Conservation (phyloP, 1,140 invertebrate genomes). For the Apis dorsata region DNA sequence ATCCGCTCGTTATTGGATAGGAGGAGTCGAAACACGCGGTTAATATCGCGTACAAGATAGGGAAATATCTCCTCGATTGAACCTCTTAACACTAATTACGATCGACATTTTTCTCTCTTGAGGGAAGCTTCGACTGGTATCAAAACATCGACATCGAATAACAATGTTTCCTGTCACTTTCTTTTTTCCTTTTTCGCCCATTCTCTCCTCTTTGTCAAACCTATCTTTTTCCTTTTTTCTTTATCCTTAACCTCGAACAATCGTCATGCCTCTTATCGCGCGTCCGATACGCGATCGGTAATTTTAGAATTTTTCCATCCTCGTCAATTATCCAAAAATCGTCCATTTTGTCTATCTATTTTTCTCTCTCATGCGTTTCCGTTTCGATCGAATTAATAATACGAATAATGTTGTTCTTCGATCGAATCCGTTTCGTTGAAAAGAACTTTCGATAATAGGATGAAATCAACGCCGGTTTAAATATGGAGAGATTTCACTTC, state of each 20-base stretch:
- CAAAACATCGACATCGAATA: neutral
- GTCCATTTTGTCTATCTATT: no score
- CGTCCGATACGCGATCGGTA: neutral
- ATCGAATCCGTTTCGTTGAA: no score
- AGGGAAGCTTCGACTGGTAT: neutral
- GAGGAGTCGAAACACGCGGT: slow-evolving; percentile 30
- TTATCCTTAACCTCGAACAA: neutral
- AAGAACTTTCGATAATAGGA: no score
- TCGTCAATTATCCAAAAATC: neutral
- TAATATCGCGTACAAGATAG: slow-evolving; percentile 8
- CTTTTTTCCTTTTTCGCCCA: neutral
- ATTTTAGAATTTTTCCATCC: neutral
- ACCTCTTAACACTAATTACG: slow-evolving; percentile 47
- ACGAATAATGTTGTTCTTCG: no score
- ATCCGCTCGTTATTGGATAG: slow-evolving; percentile 25
- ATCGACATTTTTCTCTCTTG: slow-evolving; percentile 38
- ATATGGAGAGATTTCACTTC: neutral
- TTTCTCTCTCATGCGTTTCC: no score
- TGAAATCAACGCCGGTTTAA: no score
- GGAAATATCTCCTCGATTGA: slow-evolving; percentile 7
- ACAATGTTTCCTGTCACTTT: neutral
- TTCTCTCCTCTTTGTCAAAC: neutral
- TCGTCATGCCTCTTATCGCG: neutral
- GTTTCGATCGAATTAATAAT: no score
- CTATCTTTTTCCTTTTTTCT: neutral